Conservation (phyloP, 2,888 invertebrate species). For the Polydrusus tereticollis region DNA sequence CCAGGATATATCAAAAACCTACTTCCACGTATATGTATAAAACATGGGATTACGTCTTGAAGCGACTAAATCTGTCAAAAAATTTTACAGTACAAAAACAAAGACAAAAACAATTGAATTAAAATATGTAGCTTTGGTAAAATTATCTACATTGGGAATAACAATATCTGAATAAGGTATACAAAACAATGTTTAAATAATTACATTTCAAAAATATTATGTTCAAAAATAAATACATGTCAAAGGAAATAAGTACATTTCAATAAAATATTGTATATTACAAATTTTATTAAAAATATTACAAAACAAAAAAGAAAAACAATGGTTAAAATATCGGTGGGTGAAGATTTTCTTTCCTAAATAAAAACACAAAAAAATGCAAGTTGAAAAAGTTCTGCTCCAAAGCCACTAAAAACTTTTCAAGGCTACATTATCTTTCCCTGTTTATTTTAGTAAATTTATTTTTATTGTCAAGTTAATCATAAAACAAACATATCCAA, state of each 20-base stretch:
- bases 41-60: constrained; percentile 28
- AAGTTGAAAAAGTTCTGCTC: constrained; percentile 61
- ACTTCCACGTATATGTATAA: constrained; percentile 17
- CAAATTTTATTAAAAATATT: constrained; percentile 56
- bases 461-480: background rate
- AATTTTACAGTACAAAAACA: constrained; percentile 64
- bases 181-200: constrained; percentile 47
- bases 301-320: constrained; percentile 52
- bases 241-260: constrained; percentile 54
- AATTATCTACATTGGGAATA: constrained; percentile 38
- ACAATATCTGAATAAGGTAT: constrained; percentile 43
- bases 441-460: constrained; percentile 14
- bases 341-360: constrained; percentile 61
- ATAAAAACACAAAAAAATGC: constrained; percentile 63
- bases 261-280: constrained; percentile 50
- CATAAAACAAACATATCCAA: constrained; percentile 10
- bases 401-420: constrained; percentile 58
- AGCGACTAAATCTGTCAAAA: constrained; percentile 58
- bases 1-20: constrained; percentile 21
- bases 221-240: constrained; percentile 52
- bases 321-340: constrained; percentile 52
- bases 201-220: constrained; percentile 53
- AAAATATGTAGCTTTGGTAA: constrained; percentile 40
- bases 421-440: constrained; percentile 57
- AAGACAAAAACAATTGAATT: constrained; percentile 49